Evolutionary conservation across 2,797 vertebrate genomes (phyloP).

Genomic region (Cynodonichthys magdalenae): DNA sequence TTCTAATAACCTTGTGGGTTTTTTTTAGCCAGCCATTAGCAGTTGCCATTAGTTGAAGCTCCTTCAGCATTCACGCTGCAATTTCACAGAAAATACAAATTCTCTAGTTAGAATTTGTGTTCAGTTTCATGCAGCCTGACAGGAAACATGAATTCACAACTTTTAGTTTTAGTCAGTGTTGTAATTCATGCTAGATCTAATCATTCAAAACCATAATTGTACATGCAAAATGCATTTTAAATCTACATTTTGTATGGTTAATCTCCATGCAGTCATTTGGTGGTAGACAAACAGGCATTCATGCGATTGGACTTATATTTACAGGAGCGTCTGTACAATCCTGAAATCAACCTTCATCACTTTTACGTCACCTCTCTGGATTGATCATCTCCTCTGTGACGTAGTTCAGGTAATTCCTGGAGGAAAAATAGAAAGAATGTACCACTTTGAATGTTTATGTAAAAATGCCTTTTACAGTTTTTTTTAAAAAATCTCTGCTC

Average conservation of each 20-base stretch:
- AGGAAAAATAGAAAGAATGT: constrained; percentile 23
- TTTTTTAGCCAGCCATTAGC: no score
- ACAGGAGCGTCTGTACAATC: constrained; percentile 38
- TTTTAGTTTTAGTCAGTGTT: background rate
- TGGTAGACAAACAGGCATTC: constrained; percentile 22
- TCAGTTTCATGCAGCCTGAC: constrained; percentile 1
- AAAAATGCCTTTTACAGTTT: no score
- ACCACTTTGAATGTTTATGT: no score
- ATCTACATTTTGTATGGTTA: background rate
- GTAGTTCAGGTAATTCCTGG: constrained; percentile 98
- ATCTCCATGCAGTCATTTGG: constrained; percentile 28
- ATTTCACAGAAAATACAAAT: background rate
- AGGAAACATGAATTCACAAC: background rate
- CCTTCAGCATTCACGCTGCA: no score
- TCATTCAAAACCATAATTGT: background rate
- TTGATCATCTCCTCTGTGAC: constrained; percentile 99
- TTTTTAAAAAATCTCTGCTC: no score
- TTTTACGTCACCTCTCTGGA: constrained; percentile 89
- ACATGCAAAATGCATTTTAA: background rate
- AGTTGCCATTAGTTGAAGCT: no score
- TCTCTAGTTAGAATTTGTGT: background rate
- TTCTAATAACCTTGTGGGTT: no score
- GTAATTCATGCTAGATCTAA: background rate
- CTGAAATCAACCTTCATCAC: constrained; percentile 55
- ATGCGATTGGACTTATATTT: constrained; percentile 34